phyloP scores from a whole-genome alignment of 2,113 vertebrate species.

The Pangasianodon hypophthalmus region DNA sequence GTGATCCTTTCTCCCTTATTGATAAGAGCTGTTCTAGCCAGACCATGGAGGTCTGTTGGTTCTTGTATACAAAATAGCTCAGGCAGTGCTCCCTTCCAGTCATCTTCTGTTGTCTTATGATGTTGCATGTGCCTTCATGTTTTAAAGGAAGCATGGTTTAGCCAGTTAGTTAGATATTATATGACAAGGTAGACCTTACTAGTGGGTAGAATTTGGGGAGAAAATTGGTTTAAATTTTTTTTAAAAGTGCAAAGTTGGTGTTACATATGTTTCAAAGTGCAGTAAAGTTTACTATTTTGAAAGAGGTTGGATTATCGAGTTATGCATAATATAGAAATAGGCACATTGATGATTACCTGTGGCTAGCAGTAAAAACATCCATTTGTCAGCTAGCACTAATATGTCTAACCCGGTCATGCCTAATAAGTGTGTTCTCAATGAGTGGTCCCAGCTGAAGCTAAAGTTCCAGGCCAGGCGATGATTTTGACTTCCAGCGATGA shows the following conservation, averaged over 20 bases:
- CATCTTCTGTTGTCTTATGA: background rate
- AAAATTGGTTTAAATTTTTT: background rate
- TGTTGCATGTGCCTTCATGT: background rate
- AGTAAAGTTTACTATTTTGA: background rate
- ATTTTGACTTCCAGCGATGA: conserved; percentile 16
- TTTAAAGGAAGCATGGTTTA: background rate
- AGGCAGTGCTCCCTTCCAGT: background rate
- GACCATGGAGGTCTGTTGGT: background rate
- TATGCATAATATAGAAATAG: background rate
- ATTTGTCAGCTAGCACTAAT: background rate
- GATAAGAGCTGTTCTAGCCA: background rate
- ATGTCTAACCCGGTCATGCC: background rate
- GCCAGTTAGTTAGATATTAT: background rate
- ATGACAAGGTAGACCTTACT: background rate
- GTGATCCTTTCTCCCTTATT: background rate
- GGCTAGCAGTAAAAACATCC: background rate
- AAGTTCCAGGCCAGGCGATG: conserved; percentile 4
- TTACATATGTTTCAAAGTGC: background rate
- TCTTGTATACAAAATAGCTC: background rate
- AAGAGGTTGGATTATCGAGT: background rate
- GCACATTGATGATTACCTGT: background rate
- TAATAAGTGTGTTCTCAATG: conserved; percentile 2
- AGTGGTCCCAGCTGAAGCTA: conserved; percentile 17
- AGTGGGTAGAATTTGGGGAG: background rate
- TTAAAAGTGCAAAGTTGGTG: background rate